Evolutionary conservation across 2,797 vertebrate genomes (phyloP), one percentile per base, ranked within the genome.

Genomic region (Gouania willdenowi): DNA sequence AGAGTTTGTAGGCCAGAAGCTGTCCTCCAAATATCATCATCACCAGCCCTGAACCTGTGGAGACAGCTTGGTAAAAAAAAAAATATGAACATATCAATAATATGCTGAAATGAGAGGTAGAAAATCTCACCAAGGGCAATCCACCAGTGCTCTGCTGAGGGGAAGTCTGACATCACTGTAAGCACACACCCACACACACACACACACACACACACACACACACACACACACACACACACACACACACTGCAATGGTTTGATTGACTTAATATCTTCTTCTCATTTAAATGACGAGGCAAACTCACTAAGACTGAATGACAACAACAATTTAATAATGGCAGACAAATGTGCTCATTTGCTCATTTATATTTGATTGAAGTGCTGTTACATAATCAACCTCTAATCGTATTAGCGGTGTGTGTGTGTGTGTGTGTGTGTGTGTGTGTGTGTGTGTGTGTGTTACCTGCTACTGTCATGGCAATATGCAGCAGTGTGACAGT

Each of bases 21-120:
- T 98, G 92, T 59, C 92, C 92, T 65, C 84, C 87, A 47, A 87
- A 89, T 71, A 93, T 91, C 93, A 97, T 92, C 85, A 91, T 87
- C 78, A 91, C 84, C 63, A 97, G 72, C 36, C 92, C 88, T 14
- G 84, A 88, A 62, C 92, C 93, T 95, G 66, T 14, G 22, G 13
- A 25, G 72, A 71, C 5, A 73, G 16, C 26, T 4, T 11, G 23
- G 21, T 23, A 6, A 19, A 6, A 6, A 18, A 18, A 23, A 23
- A 23, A 3, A 11, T 6, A 26, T 10, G 5, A 4, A 5, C 20
- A 3, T 5, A n/a, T n/a, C n/a, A n/a, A n/a, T n/a, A 14, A 2
- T 2, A 13, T 14, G 32, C 2, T 24, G 15, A 4, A 7, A 8
- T 12, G 16, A 34, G 1, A 23, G 71, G 2, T 4, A 40, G 10